Conservation (phyloP, 2,888 invertebrate genomes). For the Dryadula phaetusa region DNA sequence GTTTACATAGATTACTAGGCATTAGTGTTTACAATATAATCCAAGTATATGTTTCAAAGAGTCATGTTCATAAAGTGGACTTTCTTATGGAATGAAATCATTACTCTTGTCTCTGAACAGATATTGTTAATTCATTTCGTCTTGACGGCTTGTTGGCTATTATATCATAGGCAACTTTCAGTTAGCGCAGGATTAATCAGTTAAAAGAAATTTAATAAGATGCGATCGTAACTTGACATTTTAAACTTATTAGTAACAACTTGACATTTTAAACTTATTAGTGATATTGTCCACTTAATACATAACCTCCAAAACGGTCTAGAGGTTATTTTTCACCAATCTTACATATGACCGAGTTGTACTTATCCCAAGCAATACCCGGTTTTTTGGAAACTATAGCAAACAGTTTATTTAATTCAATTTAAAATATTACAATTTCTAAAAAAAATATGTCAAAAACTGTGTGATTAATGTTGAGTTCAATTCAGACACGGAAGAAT, state of each 20-base stretch:
- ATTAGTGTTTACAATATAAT: conserved; percentile 29
- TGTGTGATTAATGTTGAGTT: too few species aligned
- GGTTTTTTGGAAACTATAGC: not conserved
- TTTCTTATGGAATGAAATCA: conserved; percentile 10
- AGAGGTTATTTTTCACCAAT: conserved; percentile 3
- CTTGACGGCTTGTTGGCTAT: not conserved
- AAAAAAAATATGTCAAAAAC: too few species aligned
- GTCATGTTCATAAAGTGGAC: conserved; percentile 15
- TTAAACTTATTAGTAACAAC: conserved; percentile 4
- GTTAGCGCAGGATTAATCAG: not conserved
- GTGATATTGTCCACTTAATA: conserved; percentile 6
- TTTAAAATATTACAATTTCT: too few species aligned
- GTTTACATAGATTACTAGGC: conserved; percentile 17
- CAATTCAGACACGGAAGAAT: too few species aligned
- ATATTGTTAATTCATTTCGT: not conserved
- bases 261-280: conserved; percentile 5
- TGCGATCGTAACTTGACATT: conserved; percentile 8
- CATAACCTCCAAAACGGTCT: not conserved
- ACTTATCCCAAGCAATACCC: not conserved
- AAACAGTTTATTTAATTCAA: not conserved
- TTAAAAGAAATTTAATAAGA: not conserved
- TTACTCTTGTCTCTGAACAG: not conserved
- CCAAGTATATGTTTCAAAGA: conserved; percentile 4
- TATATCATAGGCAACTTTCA: not conserved
- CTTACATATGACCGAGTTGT: not conserved